phyloP scores from a whole-genome alignment of 1,140 invertebrate genomes.

The Propsilocerus akamusi region DNA sequence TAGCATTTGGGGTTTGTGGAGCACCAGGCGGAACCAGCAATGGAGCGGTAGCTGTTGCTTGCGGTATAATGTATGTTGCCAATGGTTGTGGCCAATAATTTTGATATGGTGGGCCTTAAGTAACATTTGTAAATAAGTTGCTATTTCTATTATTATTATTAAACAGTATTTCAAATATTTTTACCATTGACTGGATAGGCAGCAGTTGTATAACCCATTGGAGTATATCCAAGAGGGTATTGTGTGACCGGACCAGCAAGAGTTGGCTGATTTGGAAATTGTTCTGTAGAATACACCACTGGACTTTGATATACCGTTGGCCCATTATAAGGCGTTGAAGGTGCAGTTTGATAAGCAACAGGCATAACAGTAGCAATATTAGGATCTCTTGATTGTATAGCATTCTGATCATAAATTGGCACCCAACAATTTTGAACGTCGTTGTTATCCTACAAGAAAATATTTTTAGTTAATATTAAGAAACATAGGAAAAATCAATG shows the following conservation, averaged over 20 bases:
- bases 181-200: slow-evolving; percentile 22
- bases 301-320: slow-evolving; percentile 21
- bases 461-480: too few species aligned
- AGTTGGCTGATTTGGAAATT: slow-evolving; percentile 10
- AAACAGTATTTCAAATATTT: slow-evolving; percentile 18
- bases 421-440: slow-evolving; percentile 22
- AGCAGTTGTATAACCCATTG: slow-evolving; percentile 8
- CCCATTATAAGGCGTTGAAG: slow-evolving; percentile 18
- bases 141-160: neutral
- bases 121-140: neutral
- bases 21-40: neutral
- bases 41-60: slow-evolving; percentile 8
- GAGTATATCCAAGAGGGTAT: slow-evolving; percentile 13
- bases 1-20: neutral
- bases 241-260: slow-evolving; percentile 17
- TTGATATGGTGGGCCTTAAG: slow-evolving; percentile 2
- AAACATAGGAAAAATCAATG: too few species aligned
- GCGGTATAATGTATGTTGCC: slow-evolving; percentile 21
- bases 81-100: slow-evolving; percentile 17
- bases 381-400: slow-evolving; percentile 14
- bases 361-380: slow-evolving; percentile 9
- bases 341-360: slow-evolving; percentile 18
- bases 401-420: slow-evolving; percentile 22
- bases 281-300: slow-evolving; percentile 21
- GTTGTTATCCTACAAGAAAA: slow-evolving; percentile 14